Evolutionary conservation across 2,113 vertebrate genomes (phyloP).

Genomic region (Pluvianellus socialis): DNA sequence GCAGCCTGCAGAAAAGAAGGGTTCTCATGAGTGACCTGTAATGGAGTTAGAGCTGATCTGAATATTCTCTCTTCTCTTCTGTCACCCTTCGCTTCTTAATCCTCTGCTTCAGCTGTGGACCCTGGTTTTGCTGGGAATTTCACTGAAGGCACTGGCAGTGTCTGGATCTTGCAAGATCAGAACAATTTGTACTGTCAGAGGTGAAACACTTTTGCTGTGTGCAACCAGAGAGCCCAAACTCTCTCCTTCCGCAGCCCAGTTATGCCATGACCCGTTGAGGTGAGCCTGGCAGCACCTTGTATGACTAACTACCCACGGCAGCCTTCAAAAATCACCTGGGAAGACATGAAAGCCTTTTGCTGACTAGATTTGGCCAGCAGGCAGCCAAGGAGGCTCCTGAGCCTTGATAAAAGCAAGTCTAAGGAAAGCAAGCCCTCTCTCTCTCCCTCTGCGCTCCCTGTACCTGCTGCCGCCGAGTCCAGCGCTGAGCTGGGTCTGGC

Average conservation of each 20-base stretch:
- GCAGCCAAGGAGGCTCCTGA: neutral
- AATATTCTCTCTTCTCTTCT: neutral
- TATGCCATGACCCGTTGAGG: accelerated
- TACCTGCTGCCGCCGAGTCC: neutral
- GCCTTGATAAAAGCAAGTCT: neutral
- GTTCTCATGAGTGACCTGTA: neutral
- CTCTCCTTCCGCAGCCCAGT: neutral
- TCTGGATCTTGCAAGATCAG: neutral
- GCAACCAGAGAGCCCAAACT: neutral
- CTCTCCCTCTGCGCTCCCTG: neutral
- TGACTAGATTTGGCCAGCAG: neutral
- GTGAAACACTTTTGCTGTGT: neutral
- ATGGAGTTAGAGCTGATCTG: neutral
- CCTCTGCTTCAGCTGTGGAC: neutral
- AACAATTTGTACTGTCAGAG: neutral
- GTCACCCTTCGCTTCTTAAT: neutral
- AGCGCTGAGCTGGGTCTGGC: neutral
- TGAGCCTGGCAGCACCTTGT: neutral
- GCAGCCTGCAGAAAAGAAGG: neutral
- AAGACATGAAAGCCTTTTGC: neutral
- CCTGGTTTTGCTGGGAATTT: neutral
- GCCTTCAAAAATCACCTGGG: neutral
- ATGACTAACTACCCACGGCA: neutral
- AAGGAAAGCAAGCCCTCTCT: neutral
- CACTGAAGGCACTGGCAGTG: neutral